phyloP scores from a whole-genome alignment of 2,113 vertebrate genomes.

The Columbina picui region DNA sequence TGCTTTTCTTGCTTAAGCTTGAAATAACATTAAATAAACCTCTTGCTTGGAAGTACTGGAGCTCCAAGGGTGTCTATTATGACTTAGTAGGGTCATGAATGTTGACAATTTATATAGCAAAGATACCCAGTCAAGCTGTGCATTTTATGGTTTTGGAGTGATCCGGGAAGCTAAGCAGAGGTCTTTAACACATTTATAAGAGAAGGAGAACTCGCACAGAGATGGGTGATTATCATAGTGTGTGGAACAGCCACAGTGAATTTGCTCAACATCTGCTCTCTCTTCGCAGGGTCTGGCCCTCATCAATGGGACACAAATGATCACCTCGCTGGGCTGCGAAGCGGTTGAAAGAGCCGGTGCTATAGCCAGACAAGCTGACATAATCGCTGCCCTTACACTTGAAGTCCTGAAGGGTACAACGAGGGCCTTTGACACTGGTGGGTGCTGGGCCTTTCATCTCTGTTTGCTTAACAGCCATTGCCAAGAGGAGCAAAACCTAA shows the following conservation, averaged over 20 bases:
- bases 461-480: background rate
- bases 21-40: background rate
- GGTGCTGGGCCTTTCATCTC: background rate
- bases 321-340: slow-evolving; percentile 96
- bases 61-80: background rate
- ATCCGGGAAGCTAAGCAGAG: background rate
- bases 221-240: fast-evolving
- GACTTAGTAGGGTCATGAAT: background rate
- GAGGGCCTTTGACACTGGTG: slow-evolving; percentile 96
- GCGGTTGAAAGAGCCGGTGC: slow-evolving; percentile 91
- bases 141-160: background rate
- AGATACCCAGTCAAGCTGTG: background rate
- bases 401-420: slow-evolving; percentile 98
- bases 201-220: background rate
- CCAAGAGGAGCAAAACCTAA: background rate
- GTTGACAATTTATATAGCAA: background rate
- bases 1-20: background rate
- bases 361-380: slow-evolving; percentile 93
- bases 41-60: background rate
- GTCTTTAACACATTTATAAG: background rate
- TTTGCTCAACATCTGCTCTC: background rate
- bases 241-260: background rate
- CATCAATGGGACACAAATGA: slow-evolving; percentile 99
- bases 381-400: slow-evolving; percentile 92
- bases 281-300: slow-evolving; percentile 89